Base-by-base conservation (phyloP, 2,797 vertebrate species). In the Oophaga sylvatica region DNA sequence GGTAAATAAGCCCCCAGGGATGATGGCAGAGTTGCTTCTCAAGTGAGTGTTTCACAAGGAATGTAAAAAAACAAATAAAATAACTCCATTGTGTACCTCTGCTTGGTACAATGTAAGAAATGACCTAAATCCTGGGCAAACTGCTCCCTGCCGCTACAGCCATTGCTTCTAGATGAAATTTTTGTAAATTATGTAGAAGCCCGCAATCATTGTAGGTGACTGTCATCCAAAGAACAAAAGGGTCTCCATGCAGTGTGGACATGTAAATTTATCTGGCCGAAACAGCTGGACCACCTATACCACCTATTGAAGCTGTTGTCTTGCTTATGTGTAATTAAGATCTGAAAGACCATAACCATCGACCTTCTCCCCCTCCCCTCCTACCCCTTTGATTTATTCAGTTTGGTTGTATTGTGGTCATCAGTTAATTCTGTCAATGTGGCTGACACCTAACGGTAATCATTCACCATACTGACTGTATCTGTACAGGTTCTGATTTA, bases 31-130 rank as follows among this genome's bases (percentile, higher is more conserved):
- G 76, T 17, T 53, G 15, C 16, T 8, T 31, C 26, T 35, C 26
- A 13, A 59, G 77, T 76, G 41, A 13, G 65, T 68, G 45, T 75
- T 17, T 10, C 10, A 53, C 45, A 76, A 80, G 17, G 77, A 80
- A 80, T 80, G 77, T 35, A 60, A 26, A 20, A 20, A 80, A 20
- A 60, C 77, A 80, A 80, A 59, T 20, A 60, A 17, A 79, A 11
- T 2, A 1, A 60, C 60, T 31, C 26, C 16, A 60, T 57, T 78
- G 53, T 78, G 13, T 53, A 78, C 16, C 56, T 59, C 26, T 26
- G 56, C 53, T 56, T 59, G 77, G 77, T 60, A 31, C 10, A 60
- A 80, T 29, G 35, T 60, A 31, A 80, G 29, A 35, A 60, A 60
- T 78, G 0, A 29, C 1, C 57, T 19, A 60, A 80, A 78, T 3